Base-by-base conservation (phyloP, 2,113 vertebrate genomes). In the Bos indicus region DNA sequence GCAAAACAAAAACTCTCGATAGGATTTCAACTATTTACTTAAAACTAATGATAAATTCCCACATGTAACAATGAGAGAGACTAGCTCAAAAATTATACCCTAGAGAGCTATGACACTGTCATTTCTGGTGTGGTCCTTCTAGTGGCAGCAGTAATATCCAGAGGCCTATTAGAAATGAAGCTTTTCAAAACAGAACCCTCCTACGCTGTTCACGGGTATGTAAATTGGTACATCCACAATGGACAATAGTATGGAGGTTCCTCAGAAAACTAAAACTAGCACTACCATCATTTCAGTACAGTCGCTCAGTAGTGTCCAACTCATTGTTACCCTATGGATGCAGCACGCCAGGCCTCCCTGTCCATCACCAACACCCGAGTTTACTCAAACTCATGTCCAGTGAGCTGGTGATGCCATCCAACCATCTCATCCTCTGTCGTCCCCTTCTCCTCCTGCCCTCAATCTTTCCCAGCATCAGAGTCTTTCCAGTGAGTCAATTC, bases 11-110 rank as follows among this genome's bases (percentile, higher is more conserved):
- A 91, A 25, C 9, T 64, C 23, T 19, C 28, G 0, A 25, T 40
- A 81, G 17, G 30, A 36, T 30, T 77, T 93, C 78, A 92, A 93
- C 51, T 33, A 71, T 60, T 77, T 84, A 48, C 43, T 78, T 86
- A 78, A 52, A 97, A 91, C 25, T 36, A 4, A 67, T 30, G 30
- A 14, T 51, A 85, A 30, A 6, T 89, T 67, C 83, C 67, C 56
- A 59, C 11, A 15, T 6, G 4, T 2, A 40, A 64, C 2, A 40
- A 0, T 26, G 23, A 6, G 3, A 89, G 56, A 46, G 17, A 1
- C 4, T 59, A 19, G 23, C 8, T 87, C 8, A 23, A 30, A 30
- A 48, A 3, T 62, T 52, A 40, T 9, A 30, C 6, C 36, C 64
- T 26, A 43, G 52, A 91, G 85, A 84, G 15, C 62, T 62, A 25